Base-by-base conservation (phyloP, 2,113 vertebrate genomes). In the Ranitomeya imitator region DNA sequence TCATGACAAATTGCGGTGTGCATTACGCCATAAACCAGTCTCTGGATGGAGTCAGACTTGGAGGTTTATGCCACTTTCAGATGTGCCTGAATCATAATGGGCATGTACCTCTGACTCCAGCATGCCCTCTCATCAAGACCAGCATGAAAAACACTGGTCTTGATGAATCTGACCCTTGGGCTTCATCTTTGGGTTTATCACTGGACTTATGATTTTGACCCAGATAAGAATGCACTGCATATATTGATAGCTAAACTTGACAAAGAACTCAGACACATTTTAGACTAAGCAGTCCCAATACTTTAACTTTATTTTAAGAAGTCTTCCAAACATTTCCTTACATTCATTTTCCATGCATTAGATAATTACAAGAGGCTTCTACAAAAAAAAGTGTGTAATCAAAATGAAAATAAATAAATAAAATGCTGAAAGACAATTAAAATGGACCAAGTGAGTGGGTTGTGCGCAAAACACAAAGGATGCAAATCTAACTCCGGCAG, bases 401-500 rank as follows among this genome's bases (percentile, higher is more conserved):
- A 88, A 76, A 88, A 84, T 76, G 55, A 52, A 79, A 83, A 23
- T 78, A 61, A 60, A n/a, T 79, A 84, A 77, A 12, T 57, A 61
- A 59, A 12, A 80, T 45, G 13, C 15, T 19, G 60, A 85, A 85
- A 88, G 81, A 88, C 87, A 88, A 88, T 88, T 88, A 88, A 85
- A 88, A 88, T 7, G 55, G 86, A 54, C 16, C 51, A 69, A 88
- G 79, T 88, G 71, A 88, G 87, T 55, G 87, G 82, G 81, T 45
- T 76, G 71, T 67, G 73, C 69, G 59, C 59, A 15, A 79, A 78
- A 88, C 71, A 88, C 82, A 88, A 88, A 88, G 87, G 87, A 85
- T 88, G 87, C 81, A 88, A 88, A 88, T 88, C 87, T 88, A 85
- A 83, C 82, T 84, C 81, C 23, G 76, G 73, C 87, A 84, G 87